Evolutionary conservation across 2,113 vertebrate genomes (phyloP), one percentile per base, ranked within the genome.

Genomic region (Sterna hirundo): DNA sequence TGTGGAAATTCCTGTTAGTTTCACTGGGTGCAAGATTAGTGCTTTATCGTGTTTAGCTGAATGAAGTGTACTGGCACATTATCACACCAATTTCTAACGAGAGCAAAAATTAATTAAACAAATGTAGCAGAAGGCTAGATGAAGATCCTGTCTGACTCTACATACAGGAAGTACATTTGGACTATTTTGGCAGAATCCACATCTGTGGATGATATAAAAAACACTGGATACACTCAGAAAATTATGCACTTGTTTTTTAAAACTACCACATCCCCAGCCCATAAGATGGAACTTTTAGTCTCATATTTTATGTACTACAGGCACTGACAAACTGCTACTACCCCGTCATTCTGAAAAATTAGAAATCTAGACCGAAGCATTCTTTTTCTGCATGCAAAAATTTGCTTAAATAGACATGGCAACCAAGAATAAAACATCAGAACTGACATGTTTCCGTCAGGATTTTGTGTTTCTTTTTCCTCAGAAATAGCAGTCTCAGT

Each of bases 401-500:
- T 26, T 42, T 54, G 4, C 20, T 79, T 94, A 90, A 83, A 94
- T 32, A 51, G n/a, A 40, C 5, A 42, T 12, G 14, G 51, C 91
- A 94, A 92, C 55, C 93, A 96, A 90, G 40, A 94, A 71, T 46
- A 97, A 86, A 68, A 54, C 15, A 47, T 71, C 13, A 64, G 18
- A 61, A 36, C 3, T 66, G 34, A 69, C 34, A 34, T 6, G 5
- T 16, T 97, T 96, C 60, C 83, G 70, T 76, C 47, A 93, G 40
- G 71, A 72, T 69, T 94, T 95, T 86, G 30, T 65, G 51, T 29
- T 42, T 92, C 30, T 86, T 46, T 69, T 65, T 64, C n/a, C 38
- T 82, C 62, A 93, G 83, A 93, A 93, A 92, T 21, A 55, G 2
- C 21, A 58, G 29, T 83, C 87, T 84, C 70, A 71, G 47, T 87